Base-by-base conservation (phyloP, 2,888 invertebrate genomes). In the Drosophila seclusa region DNA sequence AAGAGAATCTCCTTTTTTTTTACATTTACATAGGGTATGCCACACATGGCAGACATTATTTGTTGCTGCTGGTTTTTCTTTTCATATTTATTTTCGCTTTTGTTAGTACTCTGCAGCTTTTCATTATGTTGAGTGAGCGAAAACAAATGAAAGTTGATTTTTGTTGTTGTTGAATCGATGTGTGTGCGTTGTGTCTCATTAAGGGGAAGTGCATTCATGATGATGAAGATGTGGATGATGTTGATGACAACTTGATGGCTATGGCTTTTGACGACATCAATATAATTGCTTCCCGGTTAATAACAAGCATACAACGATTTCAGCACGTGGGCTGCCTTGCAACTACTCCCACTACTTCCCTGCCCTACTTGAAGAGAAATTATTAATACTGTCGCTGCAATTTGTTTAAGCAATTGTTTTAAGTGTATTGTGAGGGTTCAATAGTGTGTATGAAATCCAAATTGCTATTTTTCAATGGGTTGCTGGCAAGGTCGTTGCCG, bases 41-140 rank as follows among this genome's bases (percentile, higher is more conserved):
- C 27, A 21, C 55, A 63, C 31, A 11, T 27, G 24, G 27, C 32
- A 61, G 2, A 24, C 24, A 24, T 8, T 24, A 2, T 31, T 34
- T 64, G 42, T 24, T 61, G 60, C 57, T 68, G 40, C 11, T 55
- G 42, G 4, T 60, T 50, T 50, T 71, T 59, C 24, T 34, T 34
- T 57, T 24, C 13, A 21, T 10, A 11, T 57, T 31, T 42, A 21
- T 57, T 40, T 16, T 4, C 31, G 31, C 32, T 50, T 18, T 42
- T 38, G 53, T 54, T 54, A 36, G 50, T 40, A 53, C 52, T 34
- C 68, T 55, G 61, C 68, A 62, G 81, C 66, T 78, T 80, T 78
- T 89, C 85, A 89, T 85, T 89, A 87, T 85, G 88, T 80, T 86
- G 88, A 86, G 87, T 84, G 80, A 87, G 78, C 83, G 76, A 84